Percentiles rank a stretch among this genome's conserved stretches.
Conservation (phyloP, 2,797 vertebrate genomes). For the Ataeniobius toweri region DNA sequence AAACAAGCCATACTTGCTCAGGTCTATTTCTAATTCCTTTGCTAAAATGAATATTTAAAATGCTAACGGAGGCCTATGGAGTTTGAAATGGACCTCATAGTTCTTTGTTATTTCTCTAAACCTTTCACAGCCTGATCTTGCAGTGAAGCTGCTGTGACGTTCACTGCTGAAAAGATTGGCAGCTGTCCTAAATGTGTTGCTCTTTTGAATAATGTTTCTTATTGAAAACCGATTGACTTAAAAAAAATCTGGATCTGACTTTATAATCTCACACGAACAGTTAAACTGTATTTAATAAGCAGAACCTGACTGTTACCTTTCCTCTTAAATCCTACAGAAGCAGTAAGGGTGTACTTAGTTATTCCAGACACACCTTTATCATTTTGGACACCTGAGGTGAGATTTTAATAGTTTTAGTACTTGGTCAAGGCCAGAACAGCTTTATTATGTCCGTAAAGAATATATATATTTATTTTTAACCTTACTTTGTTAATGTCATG, state of each 20-base stretch:
- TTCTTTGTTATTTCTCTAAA: background rate
- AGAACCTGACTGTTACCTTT: background rate
- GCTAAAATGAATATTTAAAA: background rate
- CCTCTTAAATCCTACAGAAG: background rate
- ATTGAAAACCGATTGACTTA: background rate
- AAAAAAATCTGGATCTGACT: background rate
- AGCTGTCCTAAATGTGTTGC: background rate
- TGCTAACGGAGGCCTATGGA: background rate
- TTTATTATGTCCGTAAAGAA: background rate
- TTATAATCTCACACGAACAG: background rate
- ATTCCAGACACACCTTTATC: background rate
- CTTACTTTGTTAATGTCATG: background rate
- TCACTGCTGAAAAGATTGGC: background rate
- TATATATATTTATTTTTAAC: background rate
- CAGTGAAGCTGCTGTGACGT: background rate
- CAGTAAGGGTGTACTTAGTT: background rate
- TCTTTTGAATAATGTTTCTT: background rate
- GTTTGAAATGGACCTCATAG: background rate
- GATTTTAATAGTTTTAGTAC: background rate
- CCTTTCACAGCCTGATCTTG: background rate
- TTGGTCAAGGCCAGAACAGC: background rate
- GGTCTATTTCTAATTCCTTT: background rate
- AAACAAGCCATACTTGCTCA: too few relatives aligned
- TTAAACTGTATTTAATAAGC: background rate
- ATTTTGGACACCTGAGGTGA: background rate